A percentile compares a stretch with the other conserved stretches of the same genome.
phyloP scores from a whole-genome alignment of 2,113 vertebrate genomes.

The Jacana jacana region DNA sequence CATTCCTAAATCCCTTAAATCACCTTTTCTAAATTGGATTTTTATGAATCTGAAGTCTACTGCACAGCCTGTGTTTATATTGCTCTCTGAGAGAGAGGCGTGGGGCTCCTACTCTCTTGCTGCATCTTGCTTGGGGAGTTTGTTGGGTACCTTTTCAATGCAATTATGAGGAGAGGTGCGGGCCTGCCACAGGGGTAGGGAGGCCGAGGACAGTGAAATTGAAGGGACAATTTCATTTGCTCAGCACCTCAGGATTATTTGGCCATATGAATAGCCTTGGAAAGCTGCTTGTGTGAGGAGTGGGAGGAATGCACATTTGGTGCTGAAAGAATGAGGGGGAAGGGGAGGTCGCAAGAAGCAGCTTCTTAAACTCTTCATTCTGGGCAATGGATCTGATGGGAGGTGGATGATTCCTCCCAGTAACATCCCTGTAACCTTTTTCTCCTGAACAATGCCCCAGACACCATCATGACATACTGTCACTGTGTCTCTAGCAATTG shows the following conservation, averaged over 20 bases:
- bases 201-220: neutral
- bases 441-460: neutral
- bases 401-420: neutral
- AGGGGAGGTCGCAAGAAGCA: neutral
- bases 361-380: neutral
- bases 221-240: neutral
- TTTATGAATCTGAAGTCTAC: neutral
- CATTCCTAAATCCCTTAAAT: conserved; percentile 2
- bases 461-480: neutral
- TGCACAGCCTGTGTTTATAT: neutral
- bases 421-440: neutral
- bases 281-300: neutral
- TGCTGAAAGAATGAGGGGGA: neutral
- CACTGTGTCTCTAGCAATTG: neutral
- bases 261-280: neutral
- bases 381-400: neutral
- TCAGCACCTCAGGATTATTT: neutral
- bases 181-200: neutral
- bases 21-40: neutral
- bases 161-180: rapidly evolving
- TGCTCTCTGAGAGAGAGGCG: neutral
- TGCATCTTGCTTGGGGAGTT: neutral
- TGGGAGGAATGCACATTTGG: neutral
- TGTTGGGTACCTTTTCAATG: neutral
- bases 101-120: neutral